phyloP scores from a whole-genome alignment of 2,888 invertebrate species.

The Parnassius apollo region DNA sequence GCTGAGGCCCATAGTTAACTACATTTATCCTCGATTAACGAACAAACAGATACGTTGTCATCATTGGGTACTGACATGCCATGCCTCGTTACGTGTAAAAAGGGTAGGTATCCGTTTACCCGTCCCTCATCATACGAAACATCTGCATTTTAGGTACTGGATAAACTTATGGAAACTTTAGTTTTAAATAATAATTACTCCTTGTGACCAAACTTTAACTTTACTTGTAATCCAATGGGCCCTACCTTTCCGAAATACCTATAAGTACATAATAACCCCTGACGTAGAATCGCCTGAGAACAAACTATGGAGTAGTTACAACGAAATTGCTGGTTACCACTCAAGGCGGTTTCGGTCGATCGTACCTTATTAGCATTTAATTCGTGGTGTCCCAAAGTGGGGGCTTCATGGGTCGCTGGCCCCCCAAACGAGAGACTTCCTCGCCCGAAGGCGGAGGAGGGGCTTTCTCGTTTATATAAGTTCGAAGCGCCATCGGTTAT shows the following conservation, averaged over 20 bases:
- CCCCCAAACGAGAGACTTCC: slow-evolving; percentile 77
- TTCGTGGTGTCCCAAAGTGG: slow-evolving; percentile 68
- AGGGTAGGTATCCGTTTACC: no score
- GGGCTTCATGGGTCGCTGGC: slow-evolving; percentile 75
- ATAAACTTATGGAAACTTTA: no score
- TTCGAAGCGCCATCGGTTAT: slow-evolving; percentile 28
- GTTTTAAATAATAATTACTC: no score
- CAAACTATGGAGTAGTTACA: slow-evolving; percentile 16
- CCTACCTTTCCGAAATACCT: background rate
- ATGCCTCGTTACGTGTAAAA: no score
- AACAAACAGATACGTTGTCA: no score
- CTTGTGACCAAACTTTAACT: no score
- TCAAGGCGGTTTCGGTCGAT: slow-evolving; percentile 57
- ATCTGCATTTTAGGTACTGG: no score
- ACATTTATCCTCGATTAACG: no score
- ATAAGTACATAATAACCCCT: slow-evolving; percentile 10
- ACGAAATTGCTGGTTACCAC: slow-evolving; percentile 44
- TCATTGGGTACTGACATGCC: no score
- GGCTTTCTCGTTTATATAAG: slow-evolving; percentile 47
- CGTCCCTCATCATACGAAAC: no score
- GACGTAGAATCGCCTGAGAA: slow-evolving; percentile 9
- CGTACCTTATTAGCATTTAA: slow-evolving; percentile 77
- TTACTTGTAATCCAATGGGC: background rate
- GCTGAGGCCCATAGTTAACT: no score
- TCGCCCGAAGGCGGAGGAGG: slow-evolving; percentile 64